Evolutionary conservation across 2,113 vertebrate genomes (phyloP).

Genomic region (Pygathrix nemaeus): DNA sequence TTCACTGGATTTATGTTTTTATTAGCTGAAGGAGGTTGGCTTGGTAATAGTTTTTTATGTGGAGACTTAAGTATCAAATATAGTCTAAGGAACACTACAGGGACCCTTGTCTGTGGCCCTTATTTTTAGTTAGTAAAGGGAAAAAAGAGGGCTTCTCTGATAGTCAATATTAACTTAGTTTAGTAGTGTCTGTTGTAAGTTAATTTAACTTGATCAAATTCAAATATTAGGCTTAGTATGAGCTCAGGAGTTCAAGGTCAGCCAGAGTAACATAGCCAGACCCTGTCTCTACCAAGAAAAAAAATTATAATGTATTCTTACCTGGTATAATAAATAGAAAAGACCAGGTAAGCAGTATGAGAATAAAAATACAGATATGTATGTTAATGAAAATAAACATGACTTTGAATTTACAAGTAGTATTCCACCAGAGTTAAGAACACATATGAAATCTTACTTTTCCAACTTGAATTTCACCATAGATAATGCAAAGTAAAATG

Average conservation of each 20-base stretch:
- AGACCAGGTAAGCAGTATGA: neutral
- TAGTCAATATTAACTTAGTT: conserved; percentile 11
- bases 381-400: neutral
- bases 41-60: neutral
- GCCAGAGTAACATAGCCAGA: neutral
- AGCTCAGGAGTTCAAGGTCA: neutral
- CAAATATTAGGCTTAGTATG: neutral
- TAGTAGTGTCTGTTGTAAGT: neutral
- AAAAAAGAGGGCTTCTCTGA: neutral
- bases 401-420: neutral
- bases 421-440: conserved; percentile 25
- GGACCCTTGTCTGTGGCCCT: neutral
- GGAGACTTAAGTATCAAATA: neutral
- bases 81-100: neutral
- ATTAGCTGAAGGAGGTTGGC: neutral
- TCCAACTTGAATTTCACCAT: neutral
- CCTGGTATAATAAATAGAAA: neutral
- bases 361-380: neutral
- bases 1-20: conserved; percentile 35
- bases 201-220: conserved; percentile 30
- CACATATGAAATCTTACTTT: neutral
- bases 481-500: neutral
- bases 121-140: neutral
- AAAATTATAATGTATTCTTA: neutral
- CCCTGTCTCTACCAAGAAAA: no score